These are phyloP conservation scores for Apocheima hispidaria DNA, from an alignment of 2,888 invertebrate species.

Conservation along the genomic window DNA sequence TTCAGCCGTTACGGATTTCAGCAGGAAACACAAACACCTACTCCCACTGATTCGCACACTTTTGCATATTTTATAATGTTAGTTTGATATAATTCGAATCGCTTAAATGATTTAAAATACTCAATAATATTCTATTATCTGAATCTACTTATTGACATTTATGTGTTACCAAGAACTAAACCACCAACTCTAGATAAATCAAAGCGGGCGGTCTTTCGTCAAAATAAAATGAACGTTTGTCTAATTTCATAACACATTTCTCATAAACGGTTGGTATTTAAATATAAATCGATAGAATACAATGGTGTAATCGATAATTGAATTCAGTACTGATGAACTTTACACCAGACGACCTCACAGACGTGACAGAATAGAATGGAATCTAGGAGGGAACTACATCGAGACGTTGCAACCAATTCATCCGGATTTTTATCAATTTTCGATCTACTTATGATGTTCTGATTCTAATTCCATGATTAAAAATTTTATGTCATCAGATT, in stretches of 20 bases:
- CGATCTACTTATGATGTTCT: too few species aligned
- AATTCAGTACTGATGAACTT: slow-evolving; percentile 86
- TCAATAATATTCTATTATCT: neutral
- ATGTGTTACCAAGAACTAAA: slow-evolving; percentile 31
- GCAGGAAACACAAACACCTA: neutral
- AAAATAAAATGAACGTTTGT: slow-evolving; percentile 70
- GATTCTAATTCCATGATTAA: too few species aligned
- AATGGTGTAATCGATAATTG: slow-evolving; percentile 86
- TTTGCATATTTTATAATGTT: neutral
- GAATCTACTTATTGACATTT: slow-evolving; percentile 32
- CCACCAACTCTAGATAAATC: slow-evolving; percentile 48
- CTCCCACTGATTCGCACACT: neutral
- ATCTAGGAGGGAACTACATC: slow-evolving; percentile 61
- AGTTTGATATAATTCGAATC: neutral
- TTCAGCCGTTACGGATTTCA: neutral
- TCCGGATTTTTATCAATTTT: neutral
- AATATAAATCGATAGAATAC: slow-evolving; percentile 85
- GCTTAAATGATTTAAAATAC: neutral
- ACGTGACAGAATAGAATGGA: slow-evolving; percentile 86
- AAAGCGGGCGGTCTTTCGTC: slow-evolving; percentile 76
- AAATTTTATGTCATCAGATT: too few species aligned
- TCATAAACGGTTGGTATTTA: slow-evolving; percentile 84
- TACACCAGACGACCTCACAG: slow-evolving; percentile 83
- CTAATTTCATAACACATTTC: slow-evolving; percentile 83
- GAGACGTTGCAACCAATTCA: slow-evolving; percentile 64